These are phyloP conservation scores for Azemiops feae DNA, from an alignment of 2,113 vertebrate genomes.

Conservation along the genomic window DNA sequence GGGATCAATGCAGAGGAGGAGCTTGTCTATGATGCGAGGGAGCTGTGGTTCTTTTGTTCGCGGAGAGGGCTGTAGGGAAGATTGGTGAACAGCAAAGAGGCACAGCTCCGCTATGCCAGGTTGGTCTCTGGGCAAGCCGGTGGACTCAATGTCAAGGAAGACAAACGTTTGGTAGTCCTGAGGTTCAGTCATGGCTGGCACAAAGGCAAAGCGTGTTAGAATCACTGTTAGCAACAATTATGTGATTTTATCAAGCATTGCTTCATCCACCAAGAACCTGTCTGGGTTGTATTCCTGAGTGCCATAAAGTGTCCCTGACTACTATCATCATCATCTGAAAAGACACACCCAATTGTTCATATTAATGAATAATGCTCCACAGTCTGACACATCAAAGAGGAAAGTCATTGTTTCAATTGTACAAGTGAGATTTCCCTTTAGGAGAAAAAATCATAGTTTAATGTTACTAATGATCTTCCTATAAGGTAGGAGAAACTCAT, in stretches of 20 bases:
- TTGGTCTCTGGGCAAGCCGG: constrained; percentile 7
- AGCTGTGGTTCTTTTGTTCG: neutral
- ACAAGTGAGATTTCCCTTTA: neutral
- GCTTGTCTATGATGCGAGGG: constrained; percentile 66
- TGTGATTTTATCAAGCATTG: neutral
- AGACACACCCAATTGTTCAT: neutral
- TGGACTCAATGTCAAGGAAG: constrained; percentile 39
- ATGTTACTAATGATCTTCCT: neutral
- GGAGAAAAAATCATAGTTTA: neutral
- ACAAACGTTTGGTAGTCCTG: constrained; percentile 32
- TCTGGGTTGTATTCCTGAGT: neutral
- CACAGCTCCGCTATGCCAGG: constrained; percentile 30
- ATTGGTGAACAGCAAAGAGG: constrained; percentile 26
- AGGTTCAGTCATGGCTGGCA: neutral
- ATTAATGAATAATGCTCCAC: neutral
- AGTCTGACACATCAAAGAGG: neutral
- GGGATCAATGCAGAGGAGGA: constrained; percentile 62
- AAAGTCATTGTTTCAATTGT: neutral
- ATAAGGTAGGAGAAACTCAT: neutral
- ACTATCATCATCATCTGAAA: neutral
- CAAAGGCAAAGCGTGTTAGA: neutral
- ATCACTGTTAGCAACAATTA: neutral
- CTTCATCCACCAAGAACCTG: neutral
- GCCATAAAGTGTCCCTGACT: neutral
- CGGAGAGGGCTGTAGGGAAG: neutral